These are phyloP conservation scores for Harpalus rufipes DNA, from an alignment of 2,888 invertebrate species.

Conservation along the genomic window DNA sequence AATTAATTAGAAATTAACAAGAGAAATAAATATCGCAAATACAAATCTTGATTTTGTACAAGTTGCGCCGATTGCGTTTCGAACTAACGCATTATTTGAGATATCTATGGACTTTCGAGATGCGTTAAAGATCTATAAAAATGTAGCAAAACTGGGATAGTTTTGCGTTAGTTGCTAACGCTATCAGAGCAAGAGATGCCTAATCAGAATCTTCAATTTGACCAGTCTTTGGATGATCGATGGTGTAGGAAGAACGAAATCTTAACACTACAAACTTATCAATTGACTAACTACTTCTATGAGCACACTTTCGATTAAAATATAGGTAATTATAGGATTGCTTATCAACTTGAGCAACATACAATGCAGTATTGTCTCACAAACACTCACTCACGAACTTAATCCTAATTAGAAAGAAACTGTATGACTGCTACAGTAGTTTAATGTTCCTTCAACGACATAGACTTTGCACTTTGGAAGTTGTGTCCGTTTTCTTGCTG, in stretches of 20 bases:
- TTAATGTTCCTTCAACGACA: conserved; percentile 7
- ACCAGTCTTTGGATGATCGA: conserved; percentile 66
- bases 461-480: conserved; percentile 69
- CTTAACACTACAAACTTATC: conserved; percentile 65
- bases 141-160: conserved; percentile 2
- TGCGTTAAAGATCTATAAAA: conserved; percentile 3
- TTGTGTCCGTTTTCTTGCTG: conserved; percentile 73
- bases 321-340: conserved; percentile 65
- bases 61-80: not conserved
- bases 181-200: conserved; percentile 33
- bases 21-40: conserved; percentile 60
- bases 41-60: conserved; percentile 20
- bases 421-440: conserved; percentile 24
- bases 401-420: conserved; percentile 37
- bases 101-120: not conserved
- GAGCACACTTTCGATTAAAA: conserved; percentile 67
- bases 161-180: not conserved
- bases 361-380: conserved; percentile 52
- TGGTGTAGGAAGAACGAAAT: conserved; percentile 66
- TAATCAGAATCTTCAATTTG: conserved; percentile 46
- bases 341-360: conserved; percentile 67
- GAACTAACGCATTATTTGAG: not conserved
- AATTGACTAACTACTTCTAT: conserved; percentile 65
- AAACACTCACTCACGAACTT: conserved; percentile 56
- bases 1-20: conserved; percentile 55